These are phyloP conservation scores for Chrysogorgia sp. DNA, from an alignment of 92 coral and sea anemone genomes.

Conservation along the genomic window DNA sequence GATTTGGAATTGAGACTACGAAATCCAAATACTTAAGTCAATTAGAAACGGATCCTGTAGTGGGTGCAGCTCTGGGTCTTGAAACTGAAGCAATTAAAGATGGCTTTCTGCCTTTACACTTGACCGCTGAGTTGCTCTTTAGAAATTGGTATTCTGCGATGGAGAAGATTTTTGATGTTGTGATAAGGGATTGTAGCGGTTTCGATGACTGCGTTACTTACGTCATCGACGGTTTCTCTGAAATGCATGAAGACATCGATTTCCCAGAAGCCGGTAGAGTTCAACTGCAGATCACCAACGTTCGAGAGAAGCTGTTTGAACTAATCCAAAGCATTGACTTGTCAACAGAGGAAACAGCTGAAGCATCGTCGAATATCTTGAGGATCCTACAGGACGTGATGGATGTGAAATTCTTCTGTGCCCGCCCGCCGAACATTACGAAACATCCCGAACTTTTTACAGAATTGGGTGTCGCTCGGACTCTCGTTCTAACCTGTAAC, in stretches of 20 bases:
- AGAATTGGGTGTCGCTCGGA: slow-evolving; percentile 55
- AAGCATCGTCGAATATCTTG: slow-evolving; percentile 45
- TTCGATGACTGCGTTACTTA: slow-evolving; percentile 68
- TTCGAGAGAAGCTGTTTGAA: slow-evolving; percentile 35
- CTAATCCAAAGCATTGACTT: slow-evolving; percentile 40
- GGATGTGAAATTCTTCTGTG: slow-evolving; percentile 60
- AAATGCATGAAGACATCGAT: slow-evolving; percentile 62
- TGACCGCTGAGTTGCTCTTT: slow-evolving; percentile 48
- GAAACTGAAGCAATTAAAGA: neutral
- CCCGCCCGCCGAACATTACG: slow-evolving; percentile 70
- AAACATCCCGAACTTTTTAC: slow-evolving; percentile 61
- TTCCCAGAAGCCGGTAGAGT: slow-evolving; percentile 77
- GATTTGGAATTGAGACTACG: slow-evolving; percentile 48
- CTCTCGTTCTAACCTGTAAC: slow-evolving; percentile 59
- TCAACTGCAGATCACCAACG: slow-evolving; percentile 70
- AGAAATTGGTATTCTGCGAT: slow-evolving; percentile 71
- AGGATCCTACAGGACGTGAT: slow-evolving; percentile 49
- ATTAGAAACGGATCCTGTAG: slow-evolving; percentile 43
- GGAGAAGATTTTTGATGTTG: slow-evolving; percentile 65
- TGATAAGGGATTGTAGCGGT: slow-evolving; percentile 56
- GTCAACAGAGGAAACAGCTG: slow-evolving; percentile 43
- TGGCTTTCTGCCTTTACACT: slow-evolving; percentile 40
- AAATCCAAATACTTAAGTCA: slow-evolving; percentile 38
- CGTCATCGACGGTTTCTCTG: slow-evolving; percentile 53
- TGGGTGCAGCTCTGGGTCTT: slow-evolving; percentile 30